These are phyloP conservation scores for Nudaria mundana DNA, from an alignment of 2,888 invertebrate genomes.

Conservation along the genomic window DNA sequence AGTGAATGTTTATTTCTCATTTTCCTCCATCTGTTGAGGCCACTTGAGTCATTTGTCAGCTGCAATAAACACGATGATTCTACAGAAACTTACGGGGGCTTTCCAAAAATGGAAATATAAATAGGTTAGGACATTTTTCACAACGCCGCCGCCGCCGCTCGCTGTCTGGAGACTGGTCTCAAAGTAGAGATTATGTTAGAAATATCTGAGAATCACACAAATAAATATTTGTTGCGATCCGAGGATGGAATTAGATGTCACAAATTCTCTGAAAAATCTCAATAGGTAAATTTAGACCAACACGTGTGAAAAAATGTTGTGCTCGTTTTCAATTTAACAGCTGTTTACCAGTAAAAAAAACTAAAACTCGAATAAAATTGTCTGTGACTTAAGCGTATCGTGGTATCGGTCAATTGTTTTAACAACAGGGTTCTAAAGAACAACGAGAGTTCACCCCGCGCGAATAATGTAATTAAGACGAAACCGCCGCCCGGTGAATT, in stretches of 20 bases:
- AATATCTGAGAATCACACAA: too few relatives aligned
- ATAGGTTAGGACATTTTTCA: too few relatives aligned
- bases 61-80: slow-evolving; percentile 54
- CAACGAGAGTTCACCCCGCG: slow-evolving; percentile 47
- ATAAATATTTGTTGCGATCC: too few relatives aligned
- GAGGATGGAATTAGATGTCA: too few relatives aligned
- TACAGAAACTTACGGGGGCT: slow-evolving; percentile 22
- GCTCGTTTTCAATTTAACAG: too few relatives aligned
- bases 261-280: slow-evolving; percentile 16
- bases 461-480: slow-evolving; percentile 82
- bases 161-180: too few relatives aligned
- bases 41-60: slow-evolving; percentile 44
- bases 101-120: slow-evolving; percentile 17
- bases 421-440: slow-evolving; percentile 43
- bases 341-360: too few relatives aligned
- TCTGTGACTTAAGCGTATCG: slow-evolving; percentile 35
- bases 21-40: slow-evolving; percentile 35
- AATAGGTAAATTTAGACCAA: not conserved
- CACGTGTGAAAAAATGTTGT: too few relatives aligned
- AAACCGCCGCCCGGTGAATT: slow-evolving; percentile 81
- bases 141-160: too few relatives aligned
- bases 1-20: slow-evolving; percentile 64
- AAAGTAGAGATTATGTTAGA: too few relatives aligned
- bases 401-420: slow-evolving; percentile 54
- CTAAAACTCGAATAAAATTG: too few relatives aligned